Evolutionary conservation across 2,113 vertebrate genomes (phyloP), one percentile per base, ranked within the genome.

Genomic region (Garra rufa): DNA sequence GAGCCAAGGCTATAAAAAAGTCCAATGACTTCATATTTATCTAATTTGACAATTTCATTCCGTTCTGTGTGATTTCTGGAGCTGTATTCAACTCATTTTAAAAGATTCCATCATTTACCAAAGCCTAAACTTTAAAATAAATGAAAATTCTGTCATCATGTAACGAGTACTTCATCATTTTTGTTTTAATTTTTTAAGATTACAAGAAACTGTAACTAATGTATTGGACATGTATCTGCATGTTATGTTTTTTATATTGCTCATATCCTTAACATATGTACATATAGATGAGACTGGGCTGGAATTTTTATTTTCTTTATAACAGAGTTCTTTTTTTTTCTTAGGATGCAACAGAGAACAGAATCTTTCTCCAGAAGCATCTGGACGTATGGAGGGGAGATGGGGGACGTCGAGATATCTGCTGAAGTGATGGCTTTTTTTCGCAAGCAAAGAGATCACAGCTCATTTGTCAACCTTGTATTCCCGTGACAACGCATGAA

Each of bases 401-500:
- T 67, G 67, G 65, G 81, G 46, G 67, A 82, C 73, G 69, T 77
- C 85, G 70, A 86, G 83, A 86, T 82, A 86, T 76, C 48, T 80
- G 59, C 41, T 75, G 73, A 85, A 87, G 69, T 65, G 83, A 88
- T 63, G 76, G 83, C 50, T 83, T 81, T 74, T 52, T 77, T n/a
- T 61, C 70, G 48, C 73, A 71, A 67, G 83, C 69, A 63, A 75
- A 70, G 46, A 85, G 76, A 88, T 87, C 83, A 82, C 81, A 77
- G 78, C 76, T 89, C 76, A 76, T 88, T 86, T 88, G 73, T 89
- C 84, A 86, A 81, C 77, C 57, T 48, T 71, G 63, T 83, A 80
- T 80, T 79, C 28, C 71, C 28, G 50, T 81, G 84, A 85, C 84
- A 85, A 69, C 17, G 61, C 59, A 80, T 48, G 48, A 76, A 63